phyloP scores from a whole-genome alignment of 2,113 vertebrate species.

The Apeltes quadracus region DNA sequence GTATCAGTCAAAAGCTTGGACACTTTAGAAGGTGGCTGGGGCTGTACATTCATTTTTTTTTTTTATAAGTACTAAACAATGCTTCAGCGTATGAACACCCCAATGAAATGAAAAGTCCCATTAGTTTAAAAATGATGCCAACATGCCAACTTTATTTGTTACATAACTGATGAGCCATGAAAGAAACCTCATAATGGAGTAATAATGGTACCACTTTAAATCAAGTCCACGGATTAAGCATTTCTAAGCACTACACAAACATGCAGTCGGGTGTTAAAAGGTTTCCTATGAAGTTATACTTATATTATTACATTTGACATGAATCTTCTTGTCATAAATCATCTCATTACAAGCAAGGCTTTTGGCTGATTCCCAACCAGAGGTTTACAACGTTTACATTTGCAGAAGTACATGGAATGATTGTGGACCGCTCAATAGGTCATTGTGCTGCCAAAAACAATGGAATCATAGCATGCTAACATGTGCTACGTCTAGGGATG shows the following conservation, averaged over 20 bases:
- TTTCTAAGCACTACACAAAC: background rate
- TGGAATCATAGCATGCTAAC: background rate
- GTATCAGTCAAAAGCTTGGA: too few relatives aligned
- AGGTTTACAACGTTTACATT: too few relatives aligned
- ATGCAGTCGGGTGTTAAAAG: background rate
- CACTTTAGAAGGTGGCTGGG: too few relatives aligned
- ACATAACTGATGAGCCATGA: background rate
- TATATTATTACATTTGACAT: background rate
- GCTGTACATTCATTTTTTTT: background rate
- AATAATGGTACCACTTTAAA: background rate
- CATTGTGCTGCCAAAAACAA: too few relatives aligned
- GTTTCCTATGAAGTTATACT: background rate
- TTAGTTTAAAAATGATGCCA: background rate
- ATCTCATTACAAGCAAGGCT: background rate
- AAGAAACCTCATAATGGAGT: background rate
- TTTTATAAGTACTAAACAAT: too few relatives aligned
- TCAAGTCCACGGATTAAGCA: background rate
- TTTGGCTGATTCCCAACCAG: background rate
- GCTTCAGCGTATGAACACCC: too few relatives aligned
- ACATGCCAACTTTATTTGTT: background rate
- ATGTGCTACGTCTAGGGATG: background rate
- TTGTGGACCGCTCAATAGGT: too few relatives aligned
- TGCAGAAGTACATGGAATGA: too few relatives aligned
- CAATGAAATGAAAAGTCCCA: too few relatives aligned
- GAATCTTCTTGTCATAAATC: background rate